Evolutionary conservation across 35 echinoderm and acorn worm genomes (phyloP).

Genomic region (Chiridota heheva): DNA sequence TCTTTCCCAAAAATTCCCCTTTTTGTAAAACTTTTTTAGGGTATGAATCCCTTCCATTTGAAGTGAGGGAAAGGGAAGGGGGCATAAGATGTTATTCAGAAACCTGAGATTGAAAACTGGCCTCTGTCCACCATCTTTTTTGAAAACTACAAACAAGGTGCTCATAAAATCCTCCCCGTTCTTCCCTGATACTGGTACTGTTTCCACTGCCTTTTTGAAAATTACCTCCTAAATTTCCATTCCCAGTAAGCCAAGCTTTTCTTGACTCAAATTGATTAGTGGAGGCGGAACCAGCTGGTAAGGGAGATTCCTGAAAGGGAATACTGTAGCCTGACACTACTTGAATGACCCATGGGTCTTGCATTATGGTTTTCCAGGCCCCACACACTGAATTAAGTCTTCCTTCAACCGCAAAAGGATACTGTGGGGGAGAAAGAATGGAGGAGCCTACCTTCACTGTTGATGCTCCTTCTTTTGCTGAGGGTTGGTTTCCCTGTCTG

Average conservation of each 20-base stretch:
- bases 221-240: not conserved
- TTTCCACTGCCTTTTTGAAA: slow-evolving; percentile 1
- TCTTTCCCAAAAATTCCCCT: too few relatives aligned
- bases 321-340: slow-evolving; percentile 11
- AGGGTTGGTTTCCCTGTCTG: not conserved
- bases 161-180: not conserved
- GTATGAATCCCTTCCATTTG: slow-evolving; percentile 34
- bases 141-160: slow-evolving; percentile 23
- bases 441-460: too few relatives aligned
- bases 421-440: too few relatives aligned
- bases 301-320: too few relatives aligned
- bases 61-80: slow-evolving; percentile 21
- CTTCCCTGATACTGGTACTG: too few relatives aligned
- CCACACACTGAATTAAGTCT: not conserved
- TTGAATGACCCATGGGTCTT: not conserved
- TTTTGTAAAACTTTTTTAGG: too few relatives aligned
- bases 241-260: not conserved
- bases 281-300: not conserved
- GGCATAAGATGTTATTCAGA: slow-evolving; percentile 12
- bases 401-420: not conserved
- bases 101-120: slow-evolving; percentile 32
- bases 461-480: too few relatives aligned
- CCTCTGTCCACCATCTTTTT: slow-evolving; percentile 12
- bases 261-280: too few relatives aligned
- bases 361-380: too few relatives aligned